Evolutionary conservation across 2,797 vertebrate species (phyloP).

Genomic region (Octomys mimax): DNA sequence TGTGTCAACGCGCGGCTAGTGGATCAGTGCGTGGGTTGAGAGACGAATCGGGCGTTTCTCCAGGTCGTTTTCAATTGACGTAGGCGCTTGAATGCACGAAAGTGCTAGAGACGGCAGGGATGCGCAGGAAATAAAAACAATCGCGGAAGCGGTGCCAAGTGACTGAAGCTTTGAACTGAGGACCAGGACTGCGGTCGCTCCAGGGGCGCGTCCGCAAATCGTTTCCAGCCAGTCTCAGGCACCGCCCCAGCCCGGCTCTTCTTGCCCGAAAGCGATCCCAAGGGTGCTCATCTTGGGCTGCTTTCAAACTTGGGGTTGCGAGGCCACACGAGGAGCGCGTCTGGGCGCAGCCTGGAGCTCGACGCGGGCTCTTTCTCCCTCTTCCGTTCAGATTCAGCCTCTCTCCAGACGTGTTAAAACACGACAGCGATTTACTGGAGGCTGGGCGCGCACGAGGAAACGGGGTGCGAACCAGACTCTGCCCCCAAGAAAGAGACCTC

Average conservation of each 20-base stretch:
- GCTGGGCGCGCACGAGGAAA: constrained; percentile 58
- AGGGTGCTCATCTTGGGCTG: neutral
- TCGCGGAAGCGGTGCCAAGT: constrained; percentile 75
- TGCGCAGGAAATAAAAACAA: constrained; percentile 71
- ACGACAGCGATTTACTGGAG: constrained; percentile 63
- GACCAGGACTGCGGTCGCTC: constrained; percentile 25
- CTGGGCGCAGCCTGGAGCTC: neutral
- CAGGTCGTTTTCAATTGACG: neutral
- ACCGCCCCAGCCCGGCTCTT: constrained; percentile 53
- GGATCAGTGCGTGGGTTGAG: constrained; percentile 34
- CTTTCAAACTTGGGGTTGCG: neutral
- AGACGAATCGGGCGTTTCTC: constrained; percentile 53
- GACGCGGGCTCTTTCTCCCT: constrained; percentile 69
- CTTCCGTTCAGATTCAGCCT: constrained; percentile 73
- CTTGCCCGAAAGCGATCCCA: constrained; percentile 53
- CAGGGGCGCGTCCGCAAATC: constrained; percentile 41
- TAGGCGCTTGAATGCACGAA: constrained; percentile 54
- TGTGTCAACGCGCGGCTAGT: constrained; percentile 51
- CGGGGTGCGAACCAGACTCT: neutral
- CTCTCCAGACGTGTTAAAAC: constrained; percentile 79
- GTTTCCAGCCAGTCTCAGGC: constrained; percentile 35
- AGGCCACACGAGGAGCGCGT: neutral
- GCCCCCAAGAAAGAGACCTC: neutral
- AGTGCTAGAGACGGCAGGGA: constrained; percentile 64
- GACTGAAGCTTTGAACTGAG: constrained; percentile 81